These are phyloP conservation scores for Dendroctonus valens DNA, from an alignment of 1,140 invertebrate species.

Conservation along the genomic window DNA sequence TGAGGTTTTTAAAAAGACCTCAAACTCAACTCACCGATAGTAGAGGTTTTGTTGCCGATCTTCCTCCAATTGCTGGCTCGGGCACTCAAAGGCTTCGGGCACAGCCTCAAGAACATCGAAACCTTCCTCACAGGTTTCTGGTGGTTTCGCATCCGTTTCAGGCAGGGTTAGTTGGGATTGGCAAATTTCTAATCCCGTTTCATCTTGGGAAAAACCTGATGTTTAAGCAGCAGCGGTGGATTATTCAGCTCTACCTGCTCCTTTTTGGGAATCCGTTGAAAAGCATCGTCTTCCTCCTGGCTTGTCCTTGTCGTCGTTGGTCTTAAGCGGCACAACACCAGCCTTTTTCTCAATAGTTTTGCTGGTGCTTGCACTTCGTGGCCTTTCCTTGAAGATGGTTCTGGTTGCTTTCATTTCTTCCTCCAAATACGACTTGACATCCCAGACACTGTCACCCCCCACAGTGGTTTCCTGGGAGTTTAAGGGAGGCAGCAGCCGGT, in stretches of 20 bases:
- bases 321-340: neutral
- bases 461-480: neutral
- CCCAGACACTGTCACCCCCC: neutral
- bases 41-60: conserved; percentile 21
- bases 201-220: too few relatives aligned
- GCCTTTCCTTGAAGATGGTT: neutral
- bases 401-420: neutral
- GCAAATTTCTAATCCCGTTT: too few relatives aligned
- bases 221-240: too few relatives aligned
- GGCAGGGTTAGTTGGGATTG: too few relatives aligned
- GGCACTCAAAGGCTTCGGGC: conserved; percentile 16
- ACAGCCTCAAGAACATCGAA: conserved; percentile 20
- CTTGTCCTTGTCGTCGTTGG: neutral
- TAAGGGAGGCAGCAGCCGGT: neutral
- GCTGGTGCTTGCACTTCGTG: neutral
- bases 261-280: too few relatives aligned
- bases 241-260: too few relatives aligned
- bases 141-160: too few relatives aligned
- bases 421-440: neutral
- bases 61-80: conserved; percentile 8
- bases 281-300: too few relatives aligned
- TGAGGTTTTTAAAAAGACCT: neutral
- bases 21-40: conserved; percentile 18
- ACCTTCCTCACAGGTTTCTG: neutral
- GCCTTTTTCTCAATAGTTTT: too few relatives aligned